Conservation (phyloP, 2,888 invertebrate species). For the Pseudococcus jackbeardsleyi region DNA sequence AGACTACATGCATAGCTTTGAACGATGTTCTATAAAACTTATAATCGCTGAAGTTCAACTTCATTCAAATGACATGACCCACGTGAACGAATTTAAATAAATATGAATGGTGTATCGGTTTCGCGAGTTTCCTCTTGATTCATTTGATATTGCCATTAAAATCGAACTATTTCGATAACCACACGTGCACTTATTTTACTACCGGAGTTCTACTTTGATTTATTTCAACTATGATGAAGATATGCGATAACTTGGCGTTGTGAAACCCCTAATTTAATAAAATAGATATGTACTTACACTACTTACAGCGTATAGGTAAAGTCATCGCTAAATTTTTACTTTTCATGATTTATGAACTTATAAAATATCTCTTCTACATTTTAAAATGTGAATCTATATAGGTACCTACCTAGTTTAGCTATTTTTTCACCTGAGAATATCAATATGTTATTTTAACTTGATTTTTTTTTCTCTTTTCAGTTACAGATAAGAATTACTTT, state of each 20-base stretch:
- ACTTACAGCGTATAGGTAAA: background rate
- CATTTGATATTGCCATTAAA: background rate
- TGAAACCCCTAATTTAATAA: background rate
- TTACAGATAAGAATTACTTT: constrained; percentile 66
- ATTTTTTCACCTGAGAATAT: background rate
- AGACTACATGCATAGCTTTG: background rate
- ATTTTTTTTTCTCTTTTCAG: constrained; percentile 60
- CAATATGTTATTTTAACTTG: background rate
- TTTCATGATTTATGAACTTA: background rate
- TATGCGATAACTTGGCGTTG: background rate
- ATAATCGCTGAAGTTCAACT: background rate
- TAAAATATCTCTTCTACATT: background rate
- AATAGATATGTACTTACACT: background rate
- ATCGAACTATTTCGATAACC: background rate
- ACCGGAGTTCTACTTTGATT: background rate
- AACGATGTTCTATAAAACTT: background rate
- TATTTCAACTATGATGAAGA: background rate
- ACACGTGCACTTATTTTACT: background rate
- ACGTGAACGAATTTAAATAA: background rate
- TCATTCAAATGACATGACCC: background rate
- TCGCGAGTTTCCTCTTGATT: background rate
- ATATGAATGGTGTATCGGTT: background rate
- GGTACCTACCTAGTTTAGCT: background rate
- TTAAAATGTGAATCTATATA: too few species aligned
- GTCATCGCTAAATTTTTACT: constrained; percentile 16